Evolutionary conservation across 1,140 invertebrate genomes (phyloP).

Genomic region (Triops longicaudatus): DNA sequence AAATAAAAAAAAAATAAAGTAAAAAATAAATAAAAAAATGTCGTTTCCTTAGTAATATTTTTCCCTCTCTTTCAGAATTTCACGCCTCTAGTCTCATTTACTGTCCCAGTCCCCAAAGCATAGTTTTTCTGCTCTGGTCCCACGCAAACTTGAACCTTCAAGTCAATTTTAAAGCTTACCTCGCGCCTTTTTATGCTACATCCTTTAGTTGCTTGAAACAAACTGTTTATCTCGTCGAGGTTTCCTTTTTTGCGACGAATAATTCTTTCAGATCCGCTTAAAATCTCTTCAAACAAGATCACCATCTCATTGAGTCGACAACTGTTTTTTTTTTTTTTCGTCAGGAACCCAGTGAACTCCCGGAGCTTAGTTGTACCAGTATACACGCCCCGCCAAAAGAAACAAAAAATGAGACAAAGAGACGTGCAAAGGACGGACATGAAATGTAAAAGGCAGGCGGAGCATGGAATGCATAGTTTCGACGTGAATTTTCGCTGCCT

Average conservation of each 20-base stretch:
- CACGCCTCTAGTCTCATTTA: not conserved
- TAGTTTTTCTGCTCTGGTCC: not conserved
- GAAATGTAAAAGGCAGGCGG: not conserved
- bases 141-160: not conserved
- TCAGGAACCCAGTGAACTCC: not conserved
- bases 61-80: no score
- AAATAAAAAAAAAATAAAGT: not conserved
- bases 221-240: not conserved
- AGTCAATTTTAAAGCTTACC: not conserved
- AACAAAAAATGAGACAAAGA: not conserved
- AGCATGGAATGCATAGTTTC: not conserved
- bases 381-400: not conserved
- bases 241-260: not conserved
- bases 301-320: not conserved
- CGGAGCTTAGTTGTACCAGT: not conserved
- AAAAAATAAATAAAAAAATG: not conserved
- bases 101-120: not conserved
- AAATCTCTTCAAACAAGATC: not conserved
- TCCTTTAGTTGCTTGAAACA: not conserved
- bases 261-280: not conserved
- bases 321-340: not conserved
- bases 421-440: no score
- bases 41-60: no score
- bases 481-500: not conserved
- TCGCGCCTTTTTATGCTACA: not conserved